Evolutionary conservation across 2,797 vertebrate genomes (phyloP).

Genomic region (Esox masquinongy): DNA sequence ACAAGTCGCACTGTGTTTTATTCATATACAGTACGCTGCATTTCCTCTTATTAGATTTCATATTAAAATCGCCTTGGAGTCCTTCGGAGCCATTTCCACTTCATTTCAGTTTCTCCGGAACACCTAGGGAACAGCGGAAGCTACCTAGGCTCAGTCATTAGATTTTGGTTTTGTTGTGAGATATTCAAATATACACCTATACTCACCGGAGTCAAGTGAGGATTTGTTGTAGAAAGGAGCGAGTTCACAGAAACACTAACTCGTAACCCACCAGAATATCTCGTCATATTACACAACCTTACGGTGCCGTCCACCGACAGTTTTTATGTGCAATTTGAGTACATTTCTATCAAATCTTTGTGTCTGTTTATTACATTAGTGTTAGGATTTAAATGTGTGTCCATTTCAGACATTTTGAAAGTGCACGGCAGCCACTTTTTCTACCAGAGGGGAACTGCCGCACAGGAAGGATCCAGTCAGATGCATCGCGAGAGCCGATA

Average conservation of each 20-base stretch:
- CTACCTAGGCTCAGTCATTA: slow-evolving; percentile 69
- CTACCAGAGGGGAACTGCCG: too few relatives aligned
- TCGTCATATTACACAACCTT: too few relatives aligned
- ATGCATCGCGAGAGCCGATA: neutral
- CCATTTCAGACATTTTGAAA: too few relatives aligned
- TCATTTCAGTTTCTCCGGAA: slow-evolving; percentile 28
- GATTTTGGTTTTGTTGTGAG: slow-evolving; percentile 62
- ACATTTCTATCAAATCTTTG: too few relatives aligned
- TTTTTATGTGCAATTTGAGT: too few relatives aligned
- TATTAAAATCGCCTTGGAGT: neutral
- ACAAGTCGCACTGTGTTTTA: neutral
- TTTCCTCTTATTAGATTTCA: neutral
- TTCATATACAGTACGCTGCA: neutral
- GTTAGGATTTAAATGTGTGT: too few relatives aligned
- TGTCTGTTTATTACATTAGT: too few relatives aligned
- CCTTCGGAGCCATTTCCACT: neutral
- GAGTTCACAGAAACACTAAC: slow-evolving; percentile 62
- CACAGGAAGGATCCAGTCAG: neutral
- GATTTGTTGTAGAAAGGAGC: slow-evolving; percentile 68
- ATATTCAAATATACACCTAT: slow-evolving; percentile 67
- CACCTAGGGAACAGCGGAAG: slow-evolving; percentile 57
- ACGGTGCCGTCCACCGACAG: too few relatives aligned
- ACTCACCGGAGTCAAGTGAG: slow-evolving; percentile 49
- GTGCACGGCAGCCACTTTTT: too few relatives aligned
- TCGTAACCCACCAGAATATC: slow-evolving; percentile 62